A percentile compares a stretch with the other conserved stretches of the same genome.
Evolutionary conservation across 2,113 vertebrate species (phyloP).

Genomic region (Paradoxurus hermaphroditus): DNA sequence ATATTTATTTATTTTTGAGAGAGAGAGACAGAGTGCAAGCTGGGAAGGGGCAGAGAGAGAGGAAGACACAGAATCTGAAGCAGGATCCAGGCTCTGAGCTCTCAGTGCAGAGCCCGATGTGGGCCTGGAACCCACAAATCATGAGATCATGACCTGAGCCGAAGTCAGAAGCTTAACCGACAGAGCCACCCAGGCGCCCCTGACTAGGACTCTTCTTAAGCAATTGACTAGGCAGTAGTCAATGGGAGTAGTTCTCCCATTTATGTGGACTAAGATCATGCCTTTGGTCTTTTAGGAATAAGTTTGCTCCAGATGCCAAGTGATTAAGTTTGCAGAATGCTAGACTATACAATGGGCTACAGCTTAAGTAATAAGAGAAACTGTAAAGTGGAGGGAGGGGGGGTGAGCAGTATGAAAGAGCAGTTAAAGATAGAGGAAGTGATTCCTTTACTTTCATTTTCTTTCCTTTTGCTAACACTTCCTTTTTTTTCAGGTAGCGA

Average conservation of each 20-base stretch:
- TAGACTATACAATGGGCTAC: background rate
- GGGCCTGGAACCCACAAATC: too few relatives aligned
- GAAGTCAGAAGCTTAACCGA: too few relatives aligned
- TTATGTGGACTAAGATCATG: slow-evolving; percentile 2
- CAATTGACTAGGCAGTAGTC: background rate
- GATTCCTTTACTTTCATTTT: slow-evolving; percentile 48
- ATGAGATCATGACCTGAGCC: too few relatives aligned
- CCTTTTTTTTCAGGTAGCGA: slow-evolving; percentile 27
- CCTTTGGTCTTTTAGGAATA: slow-evolving; percentile 10
- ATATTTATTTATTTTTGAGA: too few relatives aligned
- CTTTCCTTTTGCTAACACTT: slow-evolving; percentile 31
- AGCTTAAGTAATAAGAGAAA: background rate
- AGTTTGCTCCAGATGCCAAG: background rate
- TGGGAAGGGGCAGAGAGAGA: too few relatives aligned
- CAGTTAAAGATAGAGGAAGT: slow-evolving; percentile 44
- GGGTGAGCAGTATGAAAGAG: background rate
- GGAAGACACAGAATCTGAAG: too few relatives aligned
- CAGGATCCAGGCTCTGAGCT: too few relatives aligned
- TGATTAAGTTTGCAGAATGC: background rate
- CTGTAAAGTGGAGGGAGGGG: background rate
- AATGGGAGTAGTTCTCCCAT: background rate
- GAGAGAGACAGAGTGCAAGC: too few relatives aligned
- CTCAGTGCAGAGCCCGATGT: too few relatives aligned
- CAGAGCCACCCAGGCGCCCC: too few relatives aligned
- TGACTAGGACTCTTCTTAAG: background rate